A percentile compares a stretch with the other conserved stretches of the same genome.
Conservation (phyloP, 2,113 vertebrate genomes). For the Aptenodytes forsteri region DNA sequence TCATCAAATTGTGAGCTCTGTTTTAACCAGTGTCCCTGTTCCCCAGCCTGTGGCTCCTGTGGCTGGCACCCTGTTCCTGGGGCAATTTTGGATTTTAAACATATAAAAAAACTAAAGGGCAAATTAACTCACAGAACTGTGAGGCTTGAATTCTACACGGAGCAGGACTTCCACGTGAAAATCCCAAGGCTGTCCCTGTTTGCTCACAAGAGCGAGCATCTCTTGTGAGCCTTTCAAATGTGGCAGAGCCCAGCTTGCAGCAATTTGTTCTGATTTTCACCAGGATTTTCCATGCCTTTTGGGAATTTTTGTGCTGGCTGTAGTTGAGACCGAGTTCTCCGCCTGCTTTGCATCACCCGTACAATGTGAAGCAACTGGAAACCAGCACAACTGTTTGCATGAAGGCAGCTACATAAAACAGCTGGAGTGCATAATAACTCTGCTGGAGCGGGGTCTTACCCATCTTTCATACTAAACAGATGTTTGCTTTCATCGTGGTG, state of each 20-base stretch:
- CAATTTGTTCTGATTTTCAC: neutral
- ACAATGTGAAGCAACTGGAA: neutral
- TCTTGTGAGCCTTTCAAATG: neutral
- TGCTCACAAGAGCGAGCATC: neutral
- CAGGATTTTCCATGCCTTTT: neutral
- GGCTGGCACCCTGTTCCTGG: neutral
- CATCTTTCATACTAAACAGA: neutral
- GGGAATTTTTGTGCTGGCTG: neutral
- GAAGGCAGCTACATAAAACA: neutral
- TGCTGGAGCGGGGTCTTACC: neutral
- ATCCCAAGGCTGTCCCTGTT: neutral
- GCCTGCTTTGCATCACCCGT: neutral
- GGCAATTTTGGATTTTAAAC: neutral
- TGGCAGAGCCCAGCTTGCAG: neutral
- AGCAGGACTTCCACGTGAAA: neutral
- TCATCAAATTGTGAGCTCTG: neutral
- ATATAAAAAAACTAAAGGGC: neutral
- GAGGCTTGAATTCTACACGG: neutral
- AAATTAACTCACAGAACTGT: neutral
- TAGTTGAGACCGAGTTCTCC: neutral
- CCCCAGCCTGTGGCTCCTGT: neutral
- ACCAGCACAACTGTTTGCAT: neutral
- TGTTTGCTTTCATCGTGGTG: neutral
- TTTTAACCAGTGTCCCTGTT: neutral
- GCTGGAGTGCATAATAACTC: neutral